These are phyloP conservation scores for Onychomys torridus DNA, from an alignment of 2,797 vertebrate species.

Conservation along the genomic window DNA sequence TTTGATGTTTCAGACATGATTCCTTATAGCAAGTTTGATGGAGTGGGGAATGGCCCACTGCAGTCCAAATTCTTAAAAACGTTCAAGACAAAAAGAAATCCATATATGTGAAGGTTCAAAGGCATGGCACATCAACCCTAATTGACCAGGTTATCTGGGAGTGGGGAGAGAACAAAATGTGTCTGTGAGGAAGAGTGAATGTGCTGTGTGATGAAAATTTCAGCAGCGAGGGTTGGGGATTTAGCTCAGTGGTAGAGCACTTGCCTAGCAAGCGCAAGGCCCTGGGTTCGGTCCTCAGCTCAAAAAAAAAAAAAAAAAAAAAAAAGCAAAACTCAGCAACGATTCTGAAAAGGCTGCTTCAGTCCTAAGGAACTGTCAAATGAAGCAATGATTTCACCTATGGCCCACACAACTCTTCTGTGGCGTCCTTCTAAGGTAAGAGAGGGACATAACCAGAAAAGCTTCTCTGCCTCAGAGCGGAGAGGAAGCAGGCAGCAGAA, in stretches of 20 bases:
- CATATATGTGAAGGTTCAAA: background rate
- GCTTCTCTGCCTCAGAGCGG: background rate
- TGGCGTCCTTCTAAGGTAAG: background rate
- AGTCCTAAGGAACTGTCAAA: background rate
- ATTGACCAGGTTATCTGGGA: background rate
- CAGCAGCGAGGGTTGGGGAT: too few species aligned
- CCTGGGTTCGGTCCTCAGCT: too few species aligned
- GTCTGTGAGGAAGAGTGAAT: background rate
- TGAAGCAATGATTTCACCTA: background rate
- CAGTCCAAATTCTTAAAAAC: background rate
- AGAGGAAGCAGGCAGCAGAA: background rate
- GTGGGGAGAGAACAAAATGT: background rate
- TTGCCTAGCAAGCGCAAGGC: too few species aligned
- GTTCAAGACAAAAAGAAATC: background rate
- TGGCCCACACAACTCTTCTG: background rate
- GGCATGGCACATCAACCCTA: background rate
- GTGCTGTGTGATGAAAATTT: background rate
- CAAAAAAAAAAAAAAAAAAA: too few species aligned
- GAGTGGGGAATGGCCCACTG: background rate
- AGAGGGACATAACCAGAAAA: background rate
- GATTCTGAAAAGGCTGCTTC: background rate
- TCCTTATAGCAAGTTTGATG: background rate
- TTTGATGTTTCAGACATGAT: background rate
- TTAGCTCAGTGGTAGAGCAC: too few species aligned
- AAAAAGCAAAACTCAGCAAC: too few species aligned